Conservation (phyloP, 2,797 vertebrate species). For the Sebastes jordani region DNA sequence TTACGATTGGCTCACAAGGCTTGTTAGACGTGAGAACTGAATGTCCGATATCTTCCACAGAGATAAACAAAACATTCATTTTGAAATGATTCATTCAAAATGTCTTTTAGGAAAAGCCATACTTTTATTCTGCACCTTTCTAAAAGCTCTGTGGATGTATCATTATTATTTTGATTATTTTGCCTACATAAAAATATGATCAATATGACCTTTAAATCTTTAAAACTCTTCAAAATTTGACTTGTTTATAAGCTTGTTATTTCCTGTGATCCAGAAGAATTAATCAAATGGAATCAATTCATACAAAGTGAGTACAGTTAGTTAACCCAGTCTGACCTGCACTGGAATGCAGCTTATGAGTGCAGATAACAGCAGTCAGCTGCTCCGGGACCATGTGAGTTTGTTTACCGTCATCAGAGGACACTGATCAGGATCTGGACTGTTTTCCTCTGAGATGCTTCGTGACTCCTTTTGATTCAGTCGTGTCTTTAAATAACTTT, state of each 20-base stretch:
- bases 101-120: too few relatives aligned
- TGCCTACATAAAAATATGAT: too few relatives aligned
- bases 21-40: too few relatives aligned
- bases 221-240: too few relatives aligned
- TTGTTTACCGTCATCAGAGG: slow-evolving; percentile 20
- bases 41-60: too few relatives aligned
- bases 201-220: not conserved
- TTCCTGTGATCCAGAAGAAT: slow-evolving; percentile 12
- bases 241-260: not conserved
- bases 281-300: slow-evolving; percentile 15
- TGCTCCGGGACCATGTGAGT: slow-evolving; percentile 54
- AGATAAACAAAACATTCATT: too few relatives aligned
- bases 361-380: slow-evolving; percentile 46
- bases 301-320: not conserved
- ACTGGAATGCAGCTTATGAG: slow-evolving; percentile 26
- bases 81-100: not conserved
- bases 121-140: too few relatives aligned
- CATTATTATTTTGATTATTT: too few relatives aligned
- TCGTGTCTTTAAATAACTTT: not conserved
- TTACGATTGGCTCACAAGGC: too few relatives aligned
- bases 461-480: not conserved
- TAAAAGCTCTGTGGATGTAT: too few relatives aligned
- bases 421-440: not conserved
- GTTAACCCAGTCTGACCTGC: slow-evolving; percentile 4
- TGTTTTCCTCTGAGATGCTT: not conserved